Base-by-base conservation (phyloP, 2,888 invertebrate genomes). In the Augochlorella aurata region DNA sequence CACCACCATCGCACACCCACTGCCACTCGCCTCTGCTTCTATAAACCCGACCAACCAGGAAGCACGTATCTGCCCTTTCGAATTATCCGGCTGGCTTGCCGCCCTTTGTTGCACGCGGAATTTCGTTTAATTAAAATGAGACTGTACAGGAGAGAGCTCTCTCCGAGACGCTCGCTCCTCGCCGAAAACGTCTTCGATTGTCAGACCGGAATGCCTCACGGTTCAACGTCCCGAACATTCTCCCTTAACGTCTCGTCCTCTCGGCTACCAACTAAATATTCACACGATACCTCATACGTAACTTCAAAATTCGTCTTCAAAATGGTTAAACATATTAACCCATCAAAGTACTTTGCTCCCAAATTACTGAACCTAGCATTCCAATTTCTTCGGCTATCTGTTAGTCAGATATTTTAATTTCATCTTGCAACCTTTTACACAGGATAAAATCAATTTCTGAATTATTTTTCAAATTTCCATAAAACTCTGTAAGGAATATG, bases 101-200 rank as follows among this genome's bases (percentile, higher is more conserved):
- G 89, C 89, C 88, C 89, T 89, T 86, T 89, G 89, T 89, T 89
- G 83, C 84, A 83, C 82, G 80, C 77, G 89, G 89, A 89, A 89
- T 89, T 89, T 89, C 89, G 87, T 88, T 89, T 89, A 88, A 89
- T 89, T 89, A 89, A 89, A 89, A 89, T 84, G 83, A 89, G 87
- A 88, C 88, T 83, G 82, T 74, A 83, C 81, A 79, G 81, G 79
- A 71, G 44, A 44, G 18, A 44, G 66, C 5, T n/a, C n/a, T 12
- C 73, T 65, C 16, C 50, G 18, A 61, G 73, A 68, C 77, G 50
- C n/a, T 66, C 52, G 14, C 52, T 61, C 21, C 21, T 52, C 61
- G 29, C 58, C 24, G 63, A 49, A 45, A 69, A 52, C 74, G 66
- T 75, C 82, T 82, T 82, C 83, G 77, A 82, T 67, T 79, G 79